Evolutionary conservation across 2,113 vertebrate species (phyloP).

Genomic region (Cephalopterus ornatus): DNA sequence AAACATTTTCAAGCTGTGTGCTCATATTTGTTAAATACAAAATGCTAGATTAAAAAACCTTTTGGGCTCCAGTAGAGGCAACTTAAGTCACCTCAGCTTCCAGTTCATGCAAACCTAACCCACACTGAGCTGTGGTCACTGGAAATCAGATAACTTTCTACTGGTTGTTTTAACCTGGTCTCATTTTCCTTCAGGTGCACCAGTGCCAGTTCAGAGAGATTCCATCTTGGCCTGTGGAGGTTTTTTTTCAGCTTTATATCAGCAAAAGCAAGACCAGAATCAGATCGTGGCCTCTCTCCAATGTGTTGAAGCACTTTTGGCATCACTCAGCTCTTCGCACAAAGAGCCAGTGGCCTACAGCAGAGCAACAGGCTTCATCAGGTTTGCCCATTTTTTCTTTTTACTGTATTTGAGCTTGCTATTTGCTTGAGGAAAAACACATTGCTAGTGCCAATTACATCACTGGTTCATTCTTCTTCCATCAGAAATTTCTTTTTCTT

Average conservation of each 20-base stretch:
- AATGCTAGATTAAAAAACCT: background rate
- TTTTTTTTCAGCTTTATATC: background rate
- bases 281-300: fast-evolving
- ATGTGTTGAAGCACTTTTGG: background rate
- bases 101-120: background rate
- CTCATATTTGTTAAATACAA: background rate
- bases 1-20: background rate
- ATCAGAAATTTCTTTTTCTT: background rate
- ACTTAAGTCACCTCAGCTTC: background rate
- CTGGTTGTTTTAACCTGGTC: background rate
- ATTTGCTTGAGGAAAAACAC: background rate
- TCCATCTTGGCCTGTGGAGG: background rate
- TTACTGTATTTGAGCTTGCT: background rate
- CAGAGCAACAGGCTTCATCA: background rate
- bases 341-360: background rate
- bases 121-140: fast-evolving
- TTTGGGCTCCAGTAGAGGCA: background rate
- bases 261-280: background rate
- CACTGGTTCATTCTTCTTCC: background rate
- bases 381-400: background rate
- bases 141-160: background rate
- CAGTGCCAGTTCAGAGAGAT: background rate
- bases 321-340: fast-evolving
- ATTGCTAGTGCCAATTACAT: background rate
- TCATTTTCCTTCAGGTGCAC: background rate